These are phyloP conservation scores for Drosophila azteca DNA, from an alignment of 1,140 invertebrate species.

Conservation along the genomic window DNA sequence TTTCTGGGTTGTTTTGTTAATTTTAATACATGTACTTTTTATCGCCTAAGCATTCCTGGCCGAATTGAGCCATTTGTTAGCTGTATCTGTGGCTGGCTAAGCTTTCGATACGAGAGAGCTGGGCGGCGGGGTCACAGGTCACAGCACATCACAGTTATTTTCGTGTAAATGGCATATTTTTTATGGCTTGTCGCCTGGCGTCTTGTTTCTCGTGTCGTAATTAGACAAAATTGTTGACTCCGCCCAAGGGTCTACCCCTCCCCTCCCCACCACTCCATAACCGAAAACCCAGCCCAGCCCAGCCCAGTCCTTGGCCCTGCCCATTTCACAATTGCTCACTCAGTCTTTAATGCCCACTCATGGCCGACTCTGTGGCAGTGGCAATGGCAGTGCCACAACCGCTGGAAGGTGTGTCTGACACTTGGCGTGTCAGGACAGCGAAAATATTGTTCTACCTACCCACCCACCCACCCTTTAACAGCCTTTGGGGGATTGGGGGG, in stretches of 20 bases:
- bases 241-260: slow-evolving; percentile 23
- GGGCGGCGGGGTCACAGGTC: slow-evolving; percentile 35
- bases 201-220: slow-evolving; percentile 48
- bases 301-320: slow-evolving; percentile 1
- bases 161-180: slow-evolving; percentile 73
- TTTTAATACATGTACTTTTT: slow-evolving; percentile 75
- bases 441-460: slow-evolving; percentile 37
- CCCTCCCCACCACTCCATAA: background rate
- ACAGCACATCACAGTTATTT: slow-evolving; percentile 64
- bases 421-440: slow-evolving; percentile 43
- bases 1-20: slow-evolving; percentile 63
- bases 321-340: slow-evolving; percentile 22
- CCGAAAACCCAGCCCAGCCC: slow-evolving; percentile 13
- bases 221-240: slow-evolving; percentile 66
- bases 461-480: background rate
- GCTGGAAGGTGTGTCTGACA: slow-evolving; percentile 57
- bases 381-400: slow-evolving; percentile 12
- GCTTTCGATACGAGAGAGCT: slow-evolving; percentile 30
- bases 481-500: slow-evolving; percentile 6
- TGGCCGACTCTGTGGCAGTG: slow-evolving; percentile 2
- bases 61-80: slow-evolving; percentile 60
- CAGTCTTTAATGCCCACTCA: slow-evolving; percentile 38
- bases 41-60: slow-evolving; percentile 55
- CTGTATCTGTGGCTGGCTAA: slow-evolving; percentile 45
- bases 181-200: slow-evolving; percentile 55